Evolutionary conservation across 2,888 invertebrate species (phyloP).

Genomic region (Myathropa florea): DNA sequence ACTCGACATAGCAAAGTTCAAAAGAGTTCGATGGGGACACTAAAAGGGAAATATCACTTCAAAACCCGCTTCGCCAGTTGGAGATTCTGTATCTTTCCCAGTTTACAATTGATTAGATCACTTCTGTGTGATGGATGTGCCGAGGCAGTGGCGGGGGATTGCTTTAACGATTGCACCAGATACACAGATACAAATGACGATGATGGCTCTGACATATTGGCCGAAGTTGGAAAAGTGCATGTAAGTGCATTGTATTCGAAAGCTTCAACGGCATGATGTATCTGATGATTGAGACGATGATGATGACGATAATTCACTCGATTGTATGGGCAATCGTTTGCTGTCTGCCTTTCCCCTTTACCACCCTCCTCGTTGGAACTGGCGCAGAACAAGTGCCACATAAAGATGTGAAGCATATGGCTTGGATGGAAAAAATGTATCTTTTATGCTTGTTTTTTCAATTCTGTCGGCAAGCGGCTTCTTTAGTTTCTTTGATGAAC

Average conservation of each 20-base stretch:
- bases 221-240: constrained; percentile 47
- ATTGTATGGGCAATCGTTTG: constrained; percentile 41
- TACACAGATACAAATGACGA: constrained; percentile 50
- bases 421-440: neutral
- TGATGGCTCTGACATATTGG: constrained; percentile 61
- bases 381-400: constrained; percentile 55
- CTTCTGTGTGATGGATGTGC: constrained; percentile 29
- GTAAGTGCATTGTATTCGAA: constrained; percentile 45
- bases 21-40: constrained; percentile 41
- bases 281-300: constrained; percentile 34
- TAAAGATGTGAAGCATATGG: constrained; percentile 51
- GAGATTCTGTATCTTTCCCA: constrained; percentile 33
- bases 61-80: constrained; percentile 32
- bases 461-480: constrained; percentile 11
- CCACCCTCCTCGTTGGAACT: neutral
- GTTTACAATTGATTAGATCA: constrained; percentile 69
- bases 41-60: constrained; percentile 66
- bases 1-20: constrained; percentile 46
- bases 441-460: neutral
- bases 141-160: neutral
- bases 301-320: constrained; percentile 23
- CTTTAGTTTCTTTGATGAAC: constrained; percentile 19
- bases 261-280: constrained; percentile 38
- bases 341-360: neutral
- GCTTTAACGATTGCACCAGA: constrained; percentile 36